Base-by-base conservation (phyloP, 1,140 invertebrate species). In the Pachyrhynchus sulphureomaculatus region DNA sequence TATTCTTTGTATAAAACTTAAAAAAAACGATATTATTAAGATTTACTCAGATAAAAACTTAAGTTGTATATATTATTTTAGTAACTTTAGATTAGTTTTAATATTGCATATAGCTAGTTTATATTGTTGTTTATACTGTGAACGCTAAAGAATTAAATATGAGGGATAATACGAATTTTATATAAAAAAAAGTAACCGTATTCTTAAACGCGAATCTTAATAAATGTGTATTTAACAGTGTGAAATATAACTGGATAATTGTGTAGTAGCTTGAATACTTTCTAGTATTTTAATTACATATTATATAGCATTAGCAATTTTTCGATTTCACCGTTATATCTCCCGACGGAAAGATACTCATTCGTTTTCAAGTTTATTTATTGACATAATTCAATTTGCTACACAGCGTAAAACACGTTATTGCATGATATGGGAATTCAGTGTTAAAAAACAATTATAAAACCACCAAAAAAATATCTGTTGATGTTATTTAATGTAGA, bases 401-500 rank as follows among this genome's bases (percentile, higher is more conserved):
- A 61, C 33, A 44, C 33, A 53, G 53, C 47, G 13, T 32, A 32
- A 39, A 26, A 51, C 13, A 52, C 44, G 58, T 44, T 52, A 61
- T 52, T 61, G 58, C 58, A 61, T 61, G 39, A 59, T 59, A 59
- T 49, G 59, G 41, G 36, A 64, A 69, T 47, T 71, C 64, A 69
- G 63, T 71, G 69, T 72, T 70, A 52, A 59, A 67, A 68, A 67
- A 68, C 56, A 63, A 64, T 55, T 51, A 55, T 17, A 44, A 57
- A 63, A 62, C 55, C 62, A 49, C 53, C 20, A 64, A 41, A 54
- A 62, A 62, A 62, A 62, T 54, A 66, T 69, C 55, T 61, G 68
- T 69, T 69, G 66, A 67, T 69, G 68, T 68, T 72, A 68, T 54
- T 70, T 59, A 57, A 68, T 70, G 65, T 72, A 68, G 60, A 66